Evolutionary conservation across 2,797 vertebrate species (phyloP).

Genomic region (Phoeniculus purpureus): DNA sequence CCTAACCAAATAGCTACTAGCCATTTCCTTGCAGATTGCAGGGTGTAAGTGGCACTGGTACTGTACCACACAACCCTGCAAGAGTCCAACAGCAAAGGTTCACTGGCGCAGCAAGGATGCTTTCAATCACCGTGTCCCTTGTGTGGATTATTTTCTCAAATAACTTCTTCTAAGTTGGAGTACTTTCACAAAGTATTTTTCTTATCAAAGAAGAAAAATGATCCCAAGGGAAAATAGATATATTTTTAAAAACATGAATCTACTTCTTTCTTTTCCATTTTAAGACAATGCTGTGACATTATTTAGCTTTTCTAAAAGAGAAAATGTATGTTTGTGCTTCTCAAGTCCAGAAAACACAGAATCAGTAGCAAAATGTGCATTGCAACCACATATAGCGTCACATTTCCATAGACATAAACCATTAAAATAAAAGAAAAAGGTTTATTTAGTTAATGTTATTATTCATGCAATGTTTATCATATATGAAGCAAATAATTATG

Average conservation of each 20-base stretch:
- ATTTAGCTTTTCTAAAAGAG: background rate
- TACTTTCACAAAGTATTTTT: background rate
- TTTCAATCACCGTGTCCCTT: background rate
- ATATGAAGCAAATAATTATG: conserved; percentile 68
- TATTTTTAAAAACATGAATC: background rate
- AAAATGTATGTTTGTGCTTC: background rate
- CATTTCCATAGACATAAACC: background rate
- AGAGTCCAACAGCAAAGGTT: background rate
- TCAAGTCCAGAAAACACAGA: background rate
- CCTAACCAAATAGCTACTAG: background rate
- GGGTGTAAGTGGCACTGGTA: background rate
- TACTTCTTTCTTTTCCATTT: background rate
- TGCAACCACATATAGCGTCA: background rate
- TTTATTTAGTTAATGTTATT: conserved; percentile 19
- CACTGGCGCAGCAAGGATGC: background rate
- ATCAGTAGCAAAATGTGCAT: background rate
- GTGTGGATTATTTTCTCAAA: background rate
- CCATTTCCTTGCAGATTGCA: background rate
- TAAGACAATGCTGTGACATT: background rate
- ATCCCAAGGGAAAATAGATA: background rate
- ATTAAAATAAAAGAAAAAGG: conserved; percentile 38
- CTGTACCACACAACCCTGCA: background rate
- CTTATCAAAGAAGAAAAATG: background rate
- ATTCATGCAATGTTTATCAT: conserved; percentile 53
- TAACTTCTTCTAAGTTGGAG: background rate